A percentile compares a stretch with the other conserved stretches of the same genome.
Conservation (phyloP, 2,113 vertebrate genomes). For the Sinocyclocheilus anshuiensis region DNA sequence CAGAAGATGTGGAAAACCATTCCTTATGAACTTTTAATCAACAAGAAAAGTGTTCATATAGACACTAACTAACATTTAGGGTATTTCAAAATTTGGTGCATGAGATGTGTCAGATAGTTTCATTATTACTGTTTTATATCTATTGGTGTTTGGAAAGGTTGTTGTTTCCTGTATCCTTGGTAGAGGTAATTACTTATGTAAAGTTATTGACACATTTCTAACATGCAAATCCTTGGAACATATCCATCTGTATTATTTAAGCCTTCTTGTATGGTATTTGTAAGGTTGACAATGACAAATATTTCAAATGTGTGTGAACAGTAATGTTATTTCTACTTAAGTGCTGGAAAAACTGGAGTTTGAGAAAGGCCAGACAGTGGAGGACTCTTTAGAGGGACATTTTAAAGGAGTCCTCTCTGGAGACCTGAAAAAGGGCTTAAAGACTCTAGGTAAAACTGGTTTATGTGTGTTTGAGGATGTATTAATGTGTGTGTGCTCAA, state of each 20-base stretch:
- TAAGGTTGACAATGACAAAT: neutral
- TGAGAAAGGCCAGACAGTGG: constrained; percentile 51
- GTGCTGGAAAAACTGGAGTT: constrained; percentile 69
- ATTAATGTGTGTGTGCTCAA: neutral
- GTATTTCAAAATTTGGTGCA: neutral
- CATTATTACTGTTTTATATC: too few relatives aligned
- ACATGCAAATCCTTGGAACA: neutral
- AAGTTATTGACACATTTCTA: too few relatives aligned
- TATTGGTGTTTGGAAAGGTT: neutral
- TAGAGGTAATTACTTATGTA: too few relatives aligned
- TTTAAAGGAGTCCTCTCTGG: constrained; percentile 61
- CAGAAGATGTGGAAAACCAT: too few relatives aligned
- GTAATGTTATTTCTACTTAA: constrained; percentile 24
- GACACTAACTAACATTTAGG: neutral
- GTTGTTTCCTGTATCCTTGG: neutral
- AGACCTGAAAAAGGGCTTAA: constrained; percentile 67
- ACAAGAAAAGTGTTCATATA: neutral
- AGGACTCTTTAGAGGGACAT: constrained; percentile 62
- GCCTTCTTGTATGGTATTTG: neutral
- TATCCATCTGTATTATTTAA: neutral
- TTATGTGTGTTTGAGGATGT: constrained; percentile 7
- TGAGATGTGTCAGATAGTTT: too few relatives aligned
- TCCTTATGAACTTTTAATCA: too few relatives aligned
- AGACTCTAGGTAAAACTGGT: constrained; percentile 62
- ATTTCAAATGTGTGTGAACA: neutral